phyloP scores from a whole-genome alignment of 1,140 invertebrate genomes.

The Bombus difficillimus region DNA sequence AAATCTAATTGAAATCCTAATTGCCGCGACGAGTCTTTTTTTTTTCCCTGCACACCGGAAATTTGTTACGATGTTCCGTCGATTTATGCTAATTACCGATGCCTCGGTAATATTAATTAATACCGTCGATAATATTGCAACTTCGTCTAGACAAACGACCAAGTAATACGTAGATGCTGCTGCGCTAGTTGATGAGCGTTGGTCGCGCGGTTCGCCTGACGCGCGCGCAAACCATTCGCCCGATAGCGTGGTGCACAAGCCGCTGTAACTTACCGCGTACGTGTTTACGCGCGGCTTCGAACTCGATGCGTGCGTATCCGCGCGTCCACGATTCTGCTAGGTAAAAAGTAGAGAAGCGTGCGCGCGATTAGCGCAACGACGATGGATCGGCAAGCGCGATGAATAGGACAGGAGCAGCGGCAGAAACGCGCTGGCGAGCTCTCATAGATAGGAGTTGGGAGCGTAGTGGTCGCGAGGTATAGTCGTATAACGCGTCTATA shows the following conservation, averaged over 20 bases:
- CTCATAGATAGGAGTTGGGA: not conserved
- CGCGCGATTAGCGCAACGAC: no score
- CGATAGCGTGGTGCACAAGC: not conserved
- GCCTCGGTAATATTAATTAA: conserved; percentile 73
- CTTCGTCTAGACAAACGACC: conserved; percentile 79
- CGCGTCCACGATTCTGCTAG: no score
- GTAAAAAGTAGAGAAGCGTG: no score
- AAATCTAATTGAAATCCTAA: conserved; percentile 58
- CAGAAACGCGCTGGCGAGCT: not conserved
- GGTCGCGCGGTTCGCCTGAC: not conserved
- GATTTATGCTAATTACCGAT: conserved; percentile 63
- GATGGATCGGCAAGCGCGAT: no score
- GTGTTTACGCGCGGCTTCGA: not conserved
- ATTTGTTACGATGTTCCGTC: conserved; percentile 35
- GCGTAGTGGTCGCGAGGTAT: not conserved
- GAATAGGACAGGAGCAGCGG: no score
- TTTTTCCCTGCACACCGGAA: conserved; percentile 6
- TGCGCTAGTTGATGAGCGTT: conserved; percentile 61
- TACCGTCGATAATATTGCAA: conserved; percentile 77
- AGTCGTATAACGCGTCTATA: conserved; percentile 22
- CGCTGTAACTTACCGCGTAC: not conserved
- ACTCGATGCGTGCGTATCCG: no score
- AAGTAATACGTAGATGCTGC: conserved; percentile 50
- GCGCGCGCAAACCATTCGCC: conserved; percentile 14
- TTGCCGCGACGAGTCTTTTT: conserved; percentile 34